These are phyloP conservation scores for Leptopilina syphax DNA, from an alignment of 2,888 invertebrate species.

Conservation along the genomic window DNA sequence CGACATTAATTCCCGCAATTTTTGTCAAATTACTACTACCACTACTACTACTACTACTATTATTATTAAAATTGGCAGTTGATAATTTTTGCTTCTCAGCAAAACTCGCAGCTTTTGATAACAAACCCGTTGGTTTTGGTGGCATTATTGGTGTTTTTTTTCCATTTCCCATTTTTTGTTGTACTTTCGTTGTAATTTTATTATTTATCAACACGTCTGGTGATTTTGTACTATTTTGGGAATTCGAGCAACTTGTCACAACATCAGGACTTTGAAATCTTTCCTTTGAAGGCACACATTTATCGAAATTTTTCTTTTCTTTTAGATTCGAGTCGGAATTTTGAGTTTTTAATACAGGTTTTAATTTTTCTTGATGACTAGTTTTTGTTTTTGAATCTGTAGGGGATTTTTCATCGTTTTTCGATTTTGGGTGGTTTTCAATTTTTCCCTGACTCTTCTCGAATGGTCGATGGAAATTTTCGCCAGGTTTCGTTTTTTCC, in stretches of 20 bases:
- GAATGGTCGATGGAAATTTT: no score
- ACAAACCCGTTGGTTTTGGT: conserved; percentile 78
- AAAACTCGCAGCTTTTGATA: conserved; percentile 76
- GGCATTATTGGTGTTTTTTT: conserved; percentile 73
- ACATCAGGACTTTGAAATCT: conserved; percentile 81
- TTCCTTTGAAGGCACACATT: conserved; percentile 66
- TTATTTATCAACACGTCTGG: conserved; percentile 73
- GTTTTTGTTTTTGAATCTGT: conserved; percentile 52
- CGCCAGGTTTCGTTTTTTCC: no score
- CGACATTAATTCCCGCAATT: conserved; percentile 45
- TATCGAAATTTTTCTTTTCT: conserved; percentile 52
- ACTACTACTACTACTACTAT: no score
- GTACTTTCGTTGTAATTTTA: conserved; percentile 67
- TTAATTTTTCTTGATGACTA: conserved; percentile 46
- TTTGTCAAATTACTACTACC: conserved; percentile 47
- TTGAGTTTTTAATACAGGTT: conserved; percentile 51
- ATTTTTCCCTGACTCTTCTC: conserved; percentile 22
- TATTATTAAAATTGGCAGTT: conserved; percentile 52
- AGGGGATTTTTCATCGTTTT: conserved; percentile 59
- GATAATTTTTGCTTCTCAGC: conserved; percentile 69
- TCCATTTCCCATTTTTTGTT: conserved; percentile 73
- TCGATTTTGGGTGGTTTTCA: conserved; percentile 56
- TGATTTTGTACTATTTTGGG: conserved; percentile 77
- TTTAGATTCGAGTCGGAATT: conserved; percentile 64
- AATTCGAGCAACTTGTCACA: conserved; percentile 83